Evolutionary conservation across 2,797 vertebrate species (phyloP), one percentile per base, ranked within the genome.

Genomic region (Acestrorhynchus altus): DNA sequence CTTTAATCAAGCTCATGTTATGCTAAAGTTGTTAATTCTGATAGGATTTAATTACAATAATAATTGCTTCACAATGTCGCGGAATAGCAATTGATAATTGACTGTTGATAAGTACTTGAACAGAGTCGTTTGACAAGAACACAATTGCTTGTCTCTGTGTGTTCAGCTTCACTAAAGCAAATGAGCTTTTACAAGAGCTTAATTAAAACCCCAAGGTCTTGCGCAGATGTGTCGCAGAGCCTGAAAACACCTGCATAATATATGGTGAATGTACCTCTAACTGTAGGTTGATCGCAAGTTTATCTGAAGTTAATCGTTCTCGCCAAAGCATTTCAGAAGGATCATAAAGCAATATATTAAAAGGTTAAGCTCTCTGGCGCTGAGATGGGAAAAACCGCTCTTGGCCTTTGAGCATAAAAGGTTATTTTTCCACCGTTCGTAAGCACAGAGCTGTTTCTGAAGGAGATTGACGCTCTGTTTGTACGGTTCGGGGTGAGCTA

Each of bases 51-150:
- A 84, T 81, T 86, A 68, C 56, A 81, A 59, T 65, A 70, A 72
- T 69, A 74, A 77, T 64, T 74, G 46, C 71, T 79, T 68, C 28
- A 28, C 64, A 83, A 74, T 76, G 77, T 87, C 85, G 75, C 78
- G 16, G 73, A 84, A 79, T 81, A 65, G 39, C 56, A 83, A 72
- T 24, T 80, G 72, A 84, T 83, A 80, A 84, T 47, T 85, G 80
- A 80, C 56, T 81, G 74, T 81, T 86, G 81, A 82, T 85, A 67
- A 68, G 77, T 74, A 76, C 76, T 80, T 77, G 44, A 18, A 24
- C 24, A 35, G 49, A 66, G 49, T 16, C 18, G 63, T 68, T 79
- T 54, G 74, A 66, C 28, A 79, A 77, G 42, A 72, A 56, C 56
- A 71, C 40, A 78, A 80, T 56, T 63, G 64, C 51, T 76, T 88